Base-by-base conservation (phyloP, 2,113 vertebrate genomes). In the Recurvirostra avosetta region DNA sequence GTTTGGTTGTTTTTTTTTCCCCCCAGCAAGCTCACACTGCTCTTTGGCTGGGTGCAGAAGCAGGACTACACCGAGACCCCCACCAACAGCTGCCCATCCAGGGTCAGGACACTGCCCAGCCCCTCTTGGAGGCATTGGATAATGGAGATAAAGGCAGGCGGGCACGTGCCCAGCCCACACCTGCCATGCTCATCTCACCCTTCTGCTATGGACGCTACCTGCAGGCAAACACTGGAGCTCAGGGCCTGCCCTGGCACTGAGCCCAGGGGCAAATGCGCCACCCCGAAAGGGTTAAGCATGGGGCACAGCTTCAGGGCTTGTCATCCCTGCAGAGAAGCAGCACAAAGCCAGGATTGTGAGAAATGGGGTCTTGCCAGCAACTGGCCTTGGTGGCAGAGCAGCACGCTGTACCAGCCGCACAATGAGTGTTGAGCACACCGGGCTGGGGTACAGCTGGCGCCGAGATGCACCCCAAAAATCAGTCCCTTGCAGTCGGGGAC, bases 321-420 rank as follows among this genome's bases (percentile, higher is more conserved):
- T 86, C 91, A 71, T 92, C 84, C 76, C 87, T 25, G 87, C 76
- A 43, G 67, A 92, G 75, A 85, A 68, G 82, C 94, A 95, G 62
- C 88, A 98, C 97, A 98, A 98, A 97, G 97, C 94, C 67, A 73
- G 94, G 92, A 97, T 96, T 98, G 97, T 97, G 80, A 96, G 91
- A 96, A 95, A 96, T 8, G 65, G 70, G 90, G 88, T 93, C 94
- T 92, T 94, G 97, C 93, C 94, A 95, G 80, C 32, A 66, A 78
- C 23, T 0, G 77, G 80, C 67, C 6, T 2, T 3, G 7, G 75
- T 73, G 53, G 95, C 87, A 90, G 79, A 95, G 80, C 85, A 26
- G 71, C 75, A 20, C 23, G 2, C 71, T 63, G 91, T 86, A 86
- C 92, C 88, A 87, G 85, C 25, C 49, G 2, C 91, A 97, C 94